Conservation (phyloP, 1,140 invertebrate species). For the Lordiphosa collinella region DNA sequence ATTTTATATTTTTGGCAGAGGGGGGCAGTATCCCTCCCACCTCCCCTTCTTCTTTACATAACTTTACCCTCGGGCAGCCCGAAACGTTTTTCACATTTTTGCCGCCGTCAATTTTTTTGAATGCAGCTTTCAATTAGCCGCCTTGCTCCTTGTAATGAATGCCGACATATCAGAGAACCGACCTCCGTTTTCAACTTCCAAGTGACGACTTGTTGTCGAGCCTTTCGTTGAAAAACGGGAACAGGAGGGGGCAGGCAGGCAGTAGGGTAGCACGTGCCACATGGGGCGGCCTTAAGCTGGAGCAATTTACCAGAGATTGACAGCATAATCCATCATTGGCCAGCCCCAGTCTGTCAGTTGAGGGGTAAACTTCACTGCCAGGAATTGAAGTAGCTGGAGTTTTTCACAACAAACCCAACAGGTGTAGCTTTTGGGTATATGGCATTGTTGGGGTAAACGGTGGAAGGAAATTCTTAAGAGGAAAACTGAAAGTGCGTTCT, state of each 20-base stretch:
- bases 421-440: slow-evolving; percentile 23
- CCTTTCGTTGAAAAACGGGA: background rate
- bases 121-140: slow-evolving; percentile 75
- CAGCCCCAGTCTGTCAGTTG: slow-evolving; percentile 9
- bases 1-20: slow-evolving; percentile 18
- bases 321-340: slow-evolving; percentile 72
- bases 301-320: slow-evolving; percentile 73
- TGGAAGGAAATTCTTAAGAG: background rate
- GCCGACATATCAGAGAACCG: slow-evolving; percentile 41
- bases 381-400: slow-evolving; percentile 3
- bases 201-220: slow-evolving; percentile 59
- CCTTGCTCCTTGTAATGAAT: slow-evolving; percentile 71
- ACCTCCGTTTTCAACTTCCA: background rate
- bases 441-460: slow-evolving; percentile 8
- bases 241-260: slow-evolving; percentile 2
- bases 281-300: slow-evolving; percentile 57
- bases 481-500: too few relatives aligned
- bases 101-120: slow-evolving; percentile 51
- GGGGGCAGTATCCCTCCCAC: slow-evolving; percentile 5
- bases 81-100: slow-evolving; percentile 49
- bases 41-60: slow-evolving; percentile 48
- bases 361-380: slow-evolving; percentile 2
- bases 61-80: slow-evolving; percentile 31
- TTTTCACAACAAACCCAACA: slow-evolving; percentile 23
- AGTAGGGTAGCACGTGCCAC: slow-evolving; percentile 56